Evolutionary conservation across 2,888 invertebrate species (phyloP), one percentile per base, ranked within the genome.

Genomic region (Euphydryas editha): DNA sequence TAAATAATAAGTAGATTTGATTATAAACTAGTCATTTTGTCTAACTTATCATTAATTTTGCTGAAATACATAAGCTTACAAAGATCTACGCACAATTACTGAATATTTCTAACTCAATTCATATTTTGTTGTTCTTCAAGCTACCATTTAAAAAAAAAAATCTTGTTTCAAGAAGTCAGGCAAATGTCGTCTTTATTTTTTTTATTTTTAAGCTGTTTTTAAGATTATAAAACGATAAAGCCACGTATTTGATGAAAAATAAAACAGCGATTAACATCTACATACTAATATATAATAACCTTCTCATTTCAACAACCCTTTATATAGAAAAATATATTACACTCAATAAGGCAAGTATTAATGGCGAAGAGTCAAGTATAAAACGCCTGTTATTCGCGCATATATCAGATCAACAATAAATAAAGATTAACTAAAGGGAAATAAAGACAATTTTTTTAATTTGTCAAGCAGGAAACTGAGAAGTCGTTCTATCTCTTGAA

Each of bases 401-500:
- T 59, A 58, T 58, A 63, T 60, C 55, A 67, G 57, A 63, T 62
- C 44, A 17, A 62, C 20, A 61, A 67, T 63, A 80, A 76, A 78
- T 74, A 79, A 79, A 78, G 80, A 84, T 83, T 82, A 78, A 83
- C 76, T 65, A 64, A 68, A 36, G 68, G 68, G 65, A 65, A 80
- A 83, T 78, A 77, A 76, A 81, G 79, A 82, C 78, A 76, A 81
- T 80, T 83, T 85, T n/a, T 83, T 86, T 84, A 86, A 88, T 90
- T 84, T 85, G 82, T 85, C 81, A 80, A 74, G 68, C 77, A 70
- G 74, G 75, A 78, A 79, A 75, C 75, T 70, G 72, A 79, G 78
- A 80, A 81, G 78, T 76, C 78, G 75, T 85, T 87, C 81, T 85
- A 88, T 87, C 85, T 81, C 82, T 87, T 83, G 82, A 88, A 91